These are phyloP conservation scores for Thamnaconus septentrionalis DNA, from an alignment of 2,113 vertebrate genomes.

Conservation along the genomic window DNA sequence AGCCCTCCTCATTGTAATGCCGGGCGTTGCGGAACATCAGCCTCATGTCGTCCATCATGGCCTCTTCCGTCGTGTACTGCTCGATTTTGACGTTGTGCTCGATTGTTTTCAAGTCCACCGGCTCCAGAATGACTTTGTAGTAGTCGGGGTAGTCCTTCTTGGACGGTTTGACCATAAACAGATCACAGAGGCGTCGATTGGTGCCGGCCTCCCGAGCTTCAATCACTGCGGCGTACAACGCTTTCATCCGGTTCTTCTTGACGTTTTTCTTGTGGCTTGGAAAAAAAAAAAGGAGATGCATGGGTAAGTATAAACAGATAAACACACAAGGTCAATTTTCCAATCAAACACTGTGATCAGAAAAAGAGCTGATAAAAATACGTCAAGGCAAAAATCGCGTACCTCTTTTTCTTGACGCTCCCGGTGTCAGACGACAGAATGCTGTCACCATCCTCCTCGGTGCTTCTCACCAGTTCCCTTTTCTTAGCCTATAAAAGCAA, in stretches of 20 bases:
- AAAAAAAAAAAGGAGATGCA: constrained; percentile 1
- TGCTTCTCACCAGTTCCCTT: constrained; percentile 89
- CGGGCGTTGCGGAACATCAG: constrained; percentile 97
- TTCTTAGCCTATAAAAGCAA: constrained; percentile 83
- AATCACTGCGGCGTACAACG: constrained; percentile 86
- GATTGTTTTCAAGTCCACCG: constrained; percentile 97
- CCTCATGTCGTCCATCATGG: constrained; percentile 92
- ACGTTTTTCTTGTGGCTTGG: constrained; percentile 91
- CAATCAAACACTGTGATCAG: background rate
- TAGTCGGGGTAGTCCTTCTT: constrained; percentile 99
- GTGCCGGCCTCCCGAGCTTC: constrained; percentile 87
- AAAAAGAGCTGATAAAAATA: background rate
- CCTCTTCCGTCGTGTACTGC: constrained; percentile 88
- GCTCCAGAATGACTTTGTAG: constrained; percentile 96
- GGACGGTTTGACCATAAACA: constrained; percentile 97
- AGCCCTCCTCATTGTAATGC: constrained; percentile 98
- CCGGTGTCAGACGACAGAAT: constrained; percentile 93
- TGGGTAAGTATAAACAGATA: background rate
- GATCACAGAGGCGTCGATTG: constrained; percentile 89
- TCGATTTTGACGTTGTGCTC: constrained; percentile 92
- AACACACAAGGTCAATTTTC: background rate
- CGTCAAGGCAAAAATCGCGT: background rate
- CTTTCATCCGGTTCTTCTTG: constrained; percentile 94
- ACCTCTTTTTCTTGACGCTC: constrained; percentile 94
- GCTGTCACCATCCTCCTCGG: constrained; percentile 93